A percentile compares a stretch with the other conserved stretches of the same genome.
These are phyloP conservation scores for Cryptocheilus praepositus DNA, from an alignment of 2,888 invertebrate species.

Conservation along the genomic window DNA sequence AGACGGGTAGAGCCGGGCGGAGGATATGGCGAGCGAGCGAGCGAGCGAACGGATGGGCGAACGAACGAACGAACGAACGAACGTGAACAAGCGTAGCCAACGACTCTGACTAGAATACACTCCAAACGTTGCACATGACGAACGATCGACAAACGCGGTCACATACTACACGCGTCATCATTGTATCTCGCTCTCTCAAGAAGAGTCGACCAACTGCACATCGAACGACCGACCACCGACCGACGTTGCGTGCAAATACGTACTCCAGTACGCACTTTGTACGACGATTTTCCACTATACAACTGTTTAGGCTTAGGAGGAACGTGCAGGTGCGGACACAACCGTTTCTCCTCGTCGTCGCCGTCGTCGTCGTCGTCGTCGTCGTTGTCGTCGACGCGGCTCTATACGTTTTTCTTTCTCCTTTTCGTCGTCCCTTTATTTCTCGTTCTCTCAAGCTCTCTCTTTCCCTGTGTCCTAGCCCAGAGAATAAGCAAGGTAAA, in stretches of 20 bases:
- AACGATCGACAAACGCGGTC: conserved; percentile 27
- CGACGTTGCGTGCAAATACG: conserved; percentile 25
- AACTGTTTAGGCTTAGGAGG: conserved; percentile 44
- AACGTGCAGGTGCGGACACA: conserved; percentile 49
- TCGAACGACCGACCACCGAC: background rate
- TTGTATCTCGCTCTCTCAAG: conserved; percentile 5
- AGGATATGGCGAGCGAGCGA: conserved; percentile 5
- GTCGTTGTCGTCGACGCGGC: background rate
- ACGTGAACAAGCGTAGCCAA: conserved; percentile 30
- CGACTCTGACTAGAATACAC: conserved; percentile 26
- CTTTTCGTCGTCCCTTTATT: background rate
- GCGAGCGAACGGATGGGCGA: conserved; percentile 8
- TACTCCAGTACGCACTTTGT: conserved; percentile 41
- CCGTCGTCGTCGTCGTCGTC: background rate
- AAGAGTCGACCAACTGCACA: conserved; percentile 7
- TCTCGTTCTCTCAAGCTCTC: conserved; percentile 8
- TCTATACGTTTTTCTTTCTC: conserved; percentile 6
- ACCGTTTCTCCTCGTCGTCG: conserved; percentile 28
- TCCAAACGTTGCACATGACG: conserved; percentile 30
- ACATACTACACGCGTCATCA: conserved; percentile 28
- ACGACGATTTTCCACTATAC: conserved; percentile 32
- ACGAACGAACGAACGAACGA: conserved; percentile 15
- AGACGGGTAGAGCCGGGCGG: conserved; percentile 5
- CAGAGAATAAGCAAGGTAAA: conserved; percentile 1
- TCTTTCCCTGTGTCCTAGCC: background rate